Base-by-base conservation (phyloP, 2,113 vertebrate species). In the Callithrix jacchus region DNA sequence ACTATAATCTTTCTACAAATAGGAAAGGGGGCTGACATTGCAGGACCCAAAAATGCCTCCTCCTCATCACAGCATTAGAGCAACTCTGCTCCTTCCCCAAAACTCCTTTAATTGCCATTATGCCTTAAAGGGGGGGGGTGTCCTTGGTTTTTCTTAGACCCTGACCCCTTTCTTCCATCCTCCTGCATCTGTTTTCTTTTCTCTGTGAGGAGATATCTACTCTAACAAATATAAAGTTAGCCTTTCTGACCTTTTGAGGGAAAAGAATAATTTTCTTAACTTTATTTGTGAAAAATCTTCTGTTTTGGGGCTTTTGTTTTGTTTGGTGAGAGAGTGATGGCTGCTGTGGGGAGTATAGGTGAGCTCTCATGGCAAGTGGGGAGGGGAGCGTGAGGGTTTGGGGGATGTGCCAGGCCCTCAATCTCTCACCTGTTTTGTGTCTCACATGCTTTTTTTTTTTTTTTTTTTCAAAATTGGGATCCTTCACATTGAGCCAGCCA, bases 231-330 rank as follows among this genome's bases (percentile, higher is more conserved):
- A n/a, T 45, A 4, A 82, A 79, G 32, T 77, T 88, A 42, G 49
- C 5, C n/a, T 95, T 84, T 85, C 42, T 82, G 77, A 85, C 27
- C 52, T 11, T 89, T 82, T 73, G 27, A 9, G 37, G 16, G 45
- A 32, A 64, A 64, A 64, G 27, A 64, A 61, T 73, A 40, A 68
- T 77, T 95, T n/a, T 18, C 17, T 52, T 17, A 52, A 52, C 97
- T 96, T 97, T 98, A 98, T 98, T 98, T 97, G 98, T 98, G 98
- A 98, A 98, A 98, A 98, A 82, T 95, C 95, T 96, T 96, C 64
- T 96, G 89, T 97, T 97, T 84, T 92, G 93, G 97, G 96, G 91
- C 83, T 94, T 56, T 52, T 86, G 37, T 47, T 73, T 79, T 56
- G 97, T 96, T 93, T 96, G 96, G 94, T 56, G 95, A 95, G 96